Base-by-base conservation (phyloP, 2,113 vertebrate species). In the Nothocercus julius region DNA sequence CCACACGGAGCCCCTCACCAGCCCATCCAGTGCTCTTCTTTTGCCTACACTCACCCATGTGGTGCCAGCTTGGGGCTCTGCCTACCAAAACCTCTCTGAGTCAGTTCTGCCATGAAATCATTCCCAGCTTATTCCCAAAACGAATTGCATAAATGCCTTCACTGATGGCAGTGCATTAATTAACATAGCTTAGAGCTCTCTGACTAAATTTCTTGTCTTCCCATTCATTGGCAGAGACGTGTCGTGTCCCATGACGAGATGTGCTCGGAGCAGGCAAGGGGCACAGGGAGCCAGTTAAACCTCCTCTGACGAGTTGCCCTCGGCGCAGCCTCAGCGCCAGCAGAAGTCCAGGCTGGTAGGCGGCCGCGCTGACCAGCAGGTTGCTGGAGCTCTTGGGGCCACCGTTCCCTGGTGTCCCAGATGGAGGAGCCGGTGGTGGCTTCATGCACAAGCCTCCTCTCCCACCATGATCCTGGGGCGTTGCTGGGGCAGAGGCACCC, bases 1-100 rank as follows among this genome's bases (percentile, higher is more conserved):
- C 6, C 30, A 19, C 0, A 0, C 0, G 38, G 13, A 30, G 72
- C 22, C 85, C 34, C 27, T 69, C 63, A 32, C 17, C 58, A 89
- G 53, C 58, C 58, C 66, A 32, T 47, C 54, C 27, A 49, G 32
- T 27, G 12, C 49, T 53, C 17, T 72, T 72, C 16, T 34, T 27
- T 66, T 69, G 17, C 36, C 79, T 73, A 49, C 80, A 14, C 34
- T 87, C 25, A 32, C 18, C 42, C 25, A 3, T 11, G 28, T 38
- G 66, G 56, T 25, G 42, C 44, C 54, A 32, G 38, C 4, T 25
- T n/a, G 56, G 7, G 40, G 32, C 64, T 68, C 25, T 83, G 32
- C 21, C 28, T 44, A 70, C 20, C 0, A 2, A 91, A 27, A 89
- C 20, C 11, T 68, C 54, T 89, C 70, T 49, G 32, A 68, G 38